A percentile compares a stretch with the other conserved stretches of the same genome.
Conservation (phyloP, 2,888 invertebrate genomes). For the Torymus auratus region DNA sequence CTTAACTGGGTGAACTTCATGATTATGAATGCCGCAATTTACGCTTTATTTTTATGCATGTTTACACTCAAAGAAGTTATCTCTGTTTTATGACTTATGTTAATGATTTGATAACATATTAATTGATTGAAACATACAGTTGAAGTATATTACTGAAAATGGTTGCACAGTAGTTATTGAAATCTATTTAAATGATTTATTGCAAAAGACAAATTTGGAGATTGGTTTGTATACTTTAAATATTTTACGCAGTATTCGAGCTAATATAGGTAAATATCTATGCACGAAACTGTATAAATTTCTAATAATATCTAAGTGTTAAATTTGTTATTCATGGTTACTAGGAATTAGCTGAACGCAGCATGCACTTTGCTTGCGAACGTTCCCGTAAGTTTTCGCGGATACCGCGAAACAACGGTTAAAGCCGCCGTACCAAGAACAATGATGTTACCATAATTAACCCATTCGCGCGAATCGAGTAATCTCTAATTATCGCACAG, state of each 20-base stretch:
- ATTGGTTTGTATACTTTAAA: not conserved
- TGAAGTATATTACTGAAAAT: too few relatives aligned
- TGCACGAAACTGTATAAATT: too few relatives aligned
- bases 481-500: slow-evolving; percentile 30
- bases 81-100: not conserved
- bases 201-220: not conserved
- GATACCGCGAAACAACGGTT: slow-evolving; percentile 13
- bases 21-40: slow-evolving; percentile 17
- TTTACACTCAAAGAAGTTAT: not conserved
- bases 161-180: too few relatives aligned
- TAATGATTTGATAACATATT: too few relatives aligned
- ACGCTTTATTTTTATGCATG: slow-evolving; percentile 6
- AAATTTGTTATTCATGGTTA: too few relatives aligned
- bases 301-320: too few relatives aligned
- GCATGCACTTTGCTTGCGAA: slow-evolving; percentile 34
- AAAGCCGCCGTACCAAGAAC: slow-evolving; percentile 1
- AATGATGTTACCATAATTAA: slow-evolving; percentile 38
- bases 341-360: not conserved
- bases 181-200: not conserved
- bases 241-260: too few relatives aligned
- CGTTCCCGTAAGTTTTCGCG: slow-evolving; percentile 35
- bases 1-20: slow-evolving; percentile 29
- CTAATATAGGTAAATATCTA: too few relatives aligned
- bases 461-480: slow-evolving; percentile 17
- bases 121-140: too few relatives aligned